A percentile compares a stretch with the other conserved stretches of the same genome.
Evolutionary conservation across 1,140 invertebrate genomes (phyloP).

Genomic region (Papilio machaon): DNA sequence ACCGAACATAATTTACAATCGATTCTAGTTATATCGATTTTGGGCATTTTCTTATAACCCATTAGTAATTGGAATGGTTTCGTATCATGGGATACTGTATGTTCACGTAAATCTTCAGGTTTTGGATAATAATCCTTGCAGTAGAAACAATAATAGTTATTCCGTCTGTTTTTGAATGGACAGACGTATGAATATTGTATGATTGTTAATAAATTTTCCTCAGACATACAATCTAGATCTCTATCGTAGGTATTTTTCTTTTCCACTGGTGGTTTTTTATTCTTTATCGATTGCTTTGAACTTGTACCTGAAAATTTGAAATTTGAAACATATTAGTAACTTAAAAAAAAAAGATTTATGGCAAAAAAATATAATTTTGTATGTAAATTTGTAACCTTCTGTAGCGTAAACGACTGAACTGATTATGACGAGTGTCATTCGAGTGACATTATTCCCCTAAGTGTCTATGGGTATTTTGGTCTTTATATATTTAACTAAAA

Average conservation of each 20-base stretch:
- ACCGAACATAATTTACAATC: constrained; percentile 69
- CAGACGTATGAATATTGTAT: constrained; percentile 74
- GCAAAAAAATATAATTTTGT: too few relatives aligned
- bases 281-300: constrained; percentile 47
- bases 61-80: constrained; percentile 73
- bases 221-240: constrained; percentile 73
- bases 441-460: too few relatives aligned
- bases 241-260: constrained; percentile 71
- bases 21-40: constrained; percentile 75
- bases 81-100: constrained; percentile 71
- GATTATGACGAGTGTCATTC: background rate
- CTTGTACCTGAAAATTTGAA: constrained; percentile 49
- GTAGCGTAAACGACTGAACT: background rate
- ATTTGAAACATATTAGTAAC: background rate
- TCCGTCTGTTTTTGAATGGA: constrained; percentile 75
- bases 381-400: too few relatives aligned
- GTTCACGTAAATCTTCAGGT: constrained; percentile 73
- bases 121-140: constrained; percentile 76
- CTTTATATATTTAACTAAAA: too few relatives aligned
- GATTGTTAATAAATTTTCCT: constrained; percentile 72
- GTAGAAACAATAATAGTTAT: constrained; percentile 78
- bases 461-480: too few relatives aligned
- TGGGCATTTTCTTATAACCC: constrained; percentile 76
- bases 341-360: background rate
- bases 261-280: constrained; percentile 64